Evolutionary conservation across 2,113 vertebrate genomes (phyloP).

Genomic region (Axis porcinus): DNA sequence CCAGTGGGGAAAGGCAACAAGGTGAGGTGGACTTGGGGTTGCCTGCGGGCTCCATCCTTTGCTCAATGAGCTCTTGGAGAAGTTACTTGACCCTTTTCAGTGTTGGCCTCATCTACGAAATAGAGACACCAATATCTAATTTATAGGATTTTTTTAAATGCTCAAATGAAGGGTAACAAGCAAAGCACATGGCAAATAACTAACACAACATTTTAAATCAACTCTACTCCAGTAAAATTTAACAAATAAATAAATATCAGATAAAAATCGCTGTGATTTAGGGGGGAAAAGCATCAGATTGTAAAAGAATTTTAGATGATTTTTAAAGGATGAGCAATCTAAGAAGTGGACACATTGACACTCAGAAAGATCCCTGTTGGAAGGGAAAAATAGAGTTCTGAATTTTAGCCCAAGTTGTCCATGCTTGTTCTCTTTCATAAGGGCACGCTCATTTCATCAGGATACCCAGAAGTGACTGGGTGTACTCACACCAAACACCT

Average conservation of each 20-base stretch:
- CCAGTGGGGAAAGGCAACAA: not conserved
- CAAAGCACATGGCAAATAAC: not conserved
- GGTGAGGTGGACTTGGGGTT: not conserved
- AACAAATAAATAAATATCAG: not conserved
- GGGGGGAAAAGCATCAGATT: not conserved
- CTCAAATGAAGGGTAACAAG: not conserved
- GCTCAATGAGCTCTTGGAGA: not conserved
- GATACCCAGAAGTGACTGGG: not conserved
- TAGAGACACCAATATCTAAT: not conserved
- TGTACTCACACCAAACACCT: not conserved
- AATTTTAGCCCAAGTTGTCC: not conserved
- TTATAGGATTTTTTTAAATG: not conserved
- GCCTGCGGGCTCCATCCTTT: not conserved
- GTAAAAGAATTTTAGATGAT: not conserved
- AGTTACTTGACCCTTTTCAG: not conserved
- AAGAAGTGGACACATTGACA: not conserved
- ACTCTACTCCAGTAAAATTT: not conserved
- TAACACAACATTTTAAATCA: not conserved
- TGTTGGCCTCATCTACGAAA: not conserved
- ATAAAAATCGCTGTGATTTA: not conserved
- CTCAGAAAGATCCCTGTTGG: not conserved
- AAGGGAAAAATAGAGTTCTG: not conserved
- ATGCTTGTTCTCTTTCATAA: not conserved
- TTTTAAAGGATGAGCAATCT: not conserved
- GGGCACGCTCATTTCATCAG: not conserved